Conservation (phyloP, 2,113 vertebrate genomes). For the Embiotoca jacksoni region DNA sequence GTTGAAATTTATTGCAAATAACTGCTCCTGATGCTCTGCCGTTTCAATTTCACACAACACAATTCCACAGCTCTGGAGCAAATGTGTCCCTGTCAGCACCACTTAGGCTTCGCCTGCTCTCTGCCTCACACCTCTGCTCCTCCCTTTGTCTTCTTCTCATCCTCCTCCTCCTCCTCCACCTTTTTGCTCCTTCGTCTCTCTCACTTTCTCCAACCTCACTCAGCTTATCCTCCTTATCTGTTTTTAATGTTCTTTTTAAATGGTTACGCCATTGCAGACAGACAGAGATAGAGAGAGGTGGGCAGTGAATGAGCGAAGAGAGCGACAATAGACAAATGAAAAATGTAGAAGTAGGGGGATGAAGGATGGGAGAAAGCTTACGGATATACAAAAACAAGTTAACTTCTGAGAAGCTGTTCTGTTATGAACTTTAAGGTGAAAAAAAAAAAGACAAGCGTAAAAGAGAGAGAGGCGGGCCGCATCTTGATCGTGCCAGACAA, state of each 20-base stretch:
- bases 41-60: conserved; percentile 86
- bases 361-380: not conserved
- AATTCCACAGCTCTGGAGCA: conserved; percentile 81
- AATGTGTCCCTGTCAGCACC: conserved; percentile 85
- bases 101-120: conserved; percentile 69
- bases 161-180: conserved; percentile 37
- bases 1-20: conserved; percentile 85
- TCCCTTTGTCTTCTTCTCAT: conserved; percentile 15
- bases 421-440: not conserved
- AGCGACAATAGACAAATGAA: conserved; percentile 12
- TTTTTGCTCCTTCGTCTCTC: conserved; percentile 34
- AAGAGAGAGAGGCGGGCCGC: not conserved
- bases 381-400: conserved; percentile 6
- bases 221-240: conserved; percentile 38
- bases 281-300: conserved; percentile 40
- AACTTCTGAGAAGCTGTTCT: conserved; percentile 10
- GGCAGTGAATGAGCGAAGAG: conserved; percentile 12
- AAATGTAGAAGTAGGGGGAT: not conserved
- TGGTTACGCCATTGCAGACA: conserved; percentile 25
- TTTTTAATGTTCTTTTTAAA: conserved; percentile 65
- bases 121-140: conserved; percentile 61
- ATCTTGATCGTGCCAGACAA: conserved; percentile 25
- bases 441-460: not conserved
- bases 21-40: conserved; percentile 82
- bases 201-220: not conserved